These are phyloP conservation scores for Chamaea fasciata DNA, from an alignment of 2,113 vertebrate genomes.

Conservation along the genomic window DNA sequence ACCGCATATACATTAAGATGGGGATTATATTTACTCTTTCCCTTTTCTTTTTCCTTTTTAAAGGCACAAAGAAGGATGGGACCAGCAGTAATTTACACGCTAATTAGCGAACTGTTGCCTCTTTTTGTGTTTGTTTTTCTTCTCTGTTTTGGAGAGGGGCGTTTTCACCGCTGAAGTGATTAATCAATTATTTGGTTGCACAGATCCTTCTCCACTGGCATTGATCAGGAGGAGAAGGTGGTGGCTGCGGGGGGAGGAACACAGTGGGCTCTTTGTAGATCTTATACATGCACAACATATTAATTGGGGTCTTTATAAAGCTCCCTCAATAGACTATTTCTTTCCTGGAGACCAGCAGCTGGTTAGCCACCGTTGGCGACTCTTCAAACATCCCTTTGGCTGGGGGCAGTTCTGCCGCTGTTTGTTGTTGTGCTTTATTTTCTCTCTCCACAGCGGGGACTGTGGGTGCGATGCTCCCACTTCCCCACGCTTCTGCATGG, in stretches of 20 bases:
- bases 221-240: slow-evolving; percentile 54
- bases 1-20: slow-evolving; percentile 51
- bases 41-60: background rate
- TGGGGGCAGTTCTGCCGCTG: slow-evolving; percentile 57
- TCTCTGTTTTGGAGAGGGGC: slow-evolving; percentile 58
- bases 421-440: slow-evolving; percentile 61
- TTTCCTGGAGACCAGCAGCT: slow-evolving; percentile 74
- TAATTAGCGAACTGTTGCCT: slow-evolving; percentile 74
- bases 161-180: slow-evolving; percentile 68
- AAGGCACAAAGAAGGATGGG: slow-evolving; percentile 72
- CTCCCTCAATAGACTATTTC: slow-evolving; percentile 72
- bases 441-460: slow-evolving; percentile 2
- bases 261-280: slow-evolving; percentile 78
- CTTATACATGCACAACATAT: slow-evolving; percentile 75
- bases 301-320: slow-evolving; percentile 75
- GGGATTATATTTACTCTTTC: slow-evolving; percentile 57
- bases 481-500: background rate
- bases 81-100: slow-evolving; percentile 73
- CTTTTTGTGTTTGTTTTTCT: slow-evolving; percentile 70
- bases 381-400: slow-evolving; percentile 69
- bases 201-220: slow-evolving; percentile 65
- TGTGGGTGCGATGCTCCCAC: background rate
- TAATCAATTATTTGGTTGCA: slow-evolving; percentile 77
- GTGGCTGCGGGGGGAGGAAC: slow-evolving; percentile 59
- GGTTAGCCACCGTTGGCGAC: slow-evolving; percentile 66